These are phyloP conservation scores for Epicampocera succincta DNA, from an alignment of 2,888 invertebrate genomes.

Conservation along the genomic window DNA sequence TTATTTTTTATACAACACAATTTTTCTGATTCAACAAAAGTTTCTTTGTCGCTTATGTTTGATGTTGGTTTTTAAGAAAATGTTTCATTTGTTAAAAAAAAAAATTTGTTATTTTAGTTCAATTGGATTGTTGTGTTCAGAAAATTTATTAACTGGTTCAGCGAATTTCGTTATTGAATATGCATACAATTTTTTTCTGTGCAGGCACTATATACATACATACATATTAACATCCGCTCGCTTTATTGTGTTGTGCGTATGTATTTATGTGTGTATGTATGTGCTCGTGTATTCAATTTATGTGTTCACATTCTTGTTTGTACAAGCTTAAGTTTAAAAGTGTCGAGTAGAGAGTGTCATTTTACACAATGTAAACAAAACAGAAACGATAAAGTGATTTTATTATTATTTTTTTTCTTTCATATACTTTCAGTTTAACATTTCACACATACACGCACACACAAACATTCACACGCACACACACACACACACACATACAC, in stretches of 20 bases:
- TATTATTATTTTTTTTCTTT: neutral
- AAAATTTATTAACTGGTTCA: no score
- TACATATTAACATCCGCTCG: neutral
- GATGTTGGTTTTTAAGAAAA: no score
- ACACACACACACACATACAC: neutral
- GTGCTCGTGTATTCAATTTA: neutral
- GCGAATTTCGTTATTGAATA: no score
- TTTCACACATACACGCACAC: neutral
- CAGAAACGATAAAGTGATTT: conserved; percentile 42
- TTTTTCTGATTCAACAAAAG: no score
- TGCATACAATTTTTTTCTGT: no score
- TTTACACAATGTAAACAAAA: conserved; percentile 59
- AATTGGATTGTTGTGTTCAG: no score
- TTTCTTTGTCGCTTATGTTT: no score
- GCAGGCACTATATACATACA: no score
- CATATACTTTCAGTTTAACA: conserved; percentile 4
- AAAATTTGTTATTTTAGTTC: no score
- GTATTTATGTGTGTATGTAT: conserved; percentile 10
- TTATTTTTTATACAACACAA: no score
- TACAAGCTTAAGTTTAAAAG: conserved; percentile 49
- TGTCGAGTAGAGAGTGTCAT: conserved; percentile 59
- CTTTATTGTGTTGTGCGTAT: neutral
- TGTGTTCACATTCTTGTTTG: neutral
- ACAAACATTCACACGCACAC: neutral
- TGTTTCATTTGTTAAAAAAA: no score